phyloP scores from a whole-genome alignment of 2,113 vertebrate species.

The Ptilorrhoa leucosticta region DNA sequence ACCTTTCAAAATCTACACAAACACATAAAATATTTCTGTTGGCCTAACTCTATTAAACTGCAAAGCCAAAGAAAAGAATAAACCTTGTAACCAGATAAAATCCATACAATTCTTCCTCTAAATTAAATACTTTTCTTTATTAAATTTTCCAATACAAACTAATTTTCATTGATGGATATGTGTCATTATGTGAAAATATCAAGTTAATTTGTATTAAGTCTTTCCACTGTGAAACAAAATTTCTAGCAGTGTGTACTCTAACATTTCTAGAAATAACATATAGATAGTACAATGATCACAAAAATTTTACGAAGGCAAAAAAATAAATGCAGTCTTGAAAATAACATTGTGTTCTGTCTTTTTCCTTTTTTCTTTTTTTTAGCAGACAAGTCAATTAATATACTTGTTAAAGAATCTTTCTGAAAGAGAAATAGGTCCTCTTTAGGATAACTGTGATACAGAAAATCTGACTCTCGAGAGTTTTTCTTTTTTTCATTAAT shows the following conservation, averaged over 20 bases:
- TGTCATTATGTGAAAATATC: not conserved
- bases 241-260: not conserved
- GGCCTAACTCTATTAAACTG: not conserved
- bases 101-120: not conserved
- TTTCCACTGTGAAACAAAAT: not conserved
- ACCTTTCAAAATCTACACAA: not conserved
- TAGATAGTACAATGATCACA: not conserved
- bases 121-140: not conserved
- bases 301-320: not conserved
- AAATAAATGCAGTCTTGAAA: not conserved
- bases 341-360: accelerated
- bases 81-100: not conserved
- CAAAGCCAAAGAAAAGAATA: not conserved
- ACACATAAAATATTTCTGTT: not conserved
- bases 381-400: not conserved
- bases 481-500: not conserved
- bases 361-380: not conserved
- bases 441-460: not conserved
- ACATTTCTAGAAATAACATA: not conserved
- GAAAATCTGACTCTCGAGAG: not conserved
- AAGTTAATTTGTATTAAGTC: not conserved
- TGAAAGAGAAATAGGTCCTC: not conserved
- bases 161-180: constrained; percentile 5
- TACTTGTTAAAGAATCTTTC: not conserved
- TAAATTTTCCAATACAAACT: not conserved